Evolutionary conservation across 2,888 invertebrate genomes (phyloP).

Genomic region (Dryococelus australis): DNA sequence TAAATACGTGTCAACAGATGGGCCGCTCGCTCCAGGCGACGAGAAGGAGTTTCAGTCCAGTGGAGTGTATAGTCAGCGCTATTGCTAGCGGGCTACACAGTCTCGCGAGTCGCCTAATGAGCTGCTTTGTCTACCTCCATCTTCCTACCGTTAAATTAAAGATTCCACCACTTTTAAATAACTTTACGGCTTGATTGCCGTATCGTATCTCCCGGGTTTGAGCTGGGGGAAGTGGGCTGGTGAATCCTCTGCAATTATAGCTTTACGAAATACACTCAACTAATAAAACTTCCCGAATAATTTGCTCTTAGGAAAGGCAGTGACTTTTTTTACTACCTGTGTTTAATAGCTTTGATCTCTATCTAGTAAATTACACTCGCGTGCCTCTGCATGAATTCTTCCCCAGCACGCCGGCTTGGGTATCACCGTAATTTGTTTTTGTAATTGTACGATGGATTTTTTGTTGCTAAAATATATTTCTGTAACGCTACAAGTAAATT

Average conservation of each 20-base stretch:
- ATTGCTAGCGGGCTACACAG: neutral
- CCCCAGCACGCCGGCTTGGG: no score
- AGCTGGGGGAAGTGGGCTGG: neutral
- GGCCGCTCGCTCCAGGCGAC: neutral
- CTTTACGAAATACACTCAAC: neutral
- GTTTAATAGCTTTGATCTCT: no score
- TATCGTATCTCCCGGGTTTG: neutral
- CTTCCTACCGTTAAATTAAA: neutral
- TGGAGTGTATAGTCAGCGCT: no score
- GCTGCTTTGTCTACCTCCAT: neutral
- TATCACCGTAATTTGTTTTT: no score
- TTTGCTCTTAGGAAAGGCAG: no score
- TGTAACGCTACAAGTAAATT: no score
- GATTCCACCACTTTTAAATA: neutral
- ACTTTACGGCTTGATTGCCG: neutral
- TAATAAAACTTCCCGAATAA: neutral
- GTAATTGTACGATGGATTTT: no score
- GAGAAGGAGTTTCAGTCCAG: no score
- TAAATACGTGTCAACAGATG: neutral
- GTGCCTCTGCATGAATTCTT: no score
- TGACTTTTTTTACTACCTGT: no score
- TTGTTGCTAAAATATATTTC: no score
- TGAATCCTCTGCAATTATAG: neutral
- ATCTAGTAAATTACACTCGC: no score
- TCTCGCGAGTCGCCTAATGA: neutral